These are phyloP conservation scores for Xylocopa sonorina DNA, from an alignment of 1,140 invertebrate species.

Conservation along the genomic window DNA sequence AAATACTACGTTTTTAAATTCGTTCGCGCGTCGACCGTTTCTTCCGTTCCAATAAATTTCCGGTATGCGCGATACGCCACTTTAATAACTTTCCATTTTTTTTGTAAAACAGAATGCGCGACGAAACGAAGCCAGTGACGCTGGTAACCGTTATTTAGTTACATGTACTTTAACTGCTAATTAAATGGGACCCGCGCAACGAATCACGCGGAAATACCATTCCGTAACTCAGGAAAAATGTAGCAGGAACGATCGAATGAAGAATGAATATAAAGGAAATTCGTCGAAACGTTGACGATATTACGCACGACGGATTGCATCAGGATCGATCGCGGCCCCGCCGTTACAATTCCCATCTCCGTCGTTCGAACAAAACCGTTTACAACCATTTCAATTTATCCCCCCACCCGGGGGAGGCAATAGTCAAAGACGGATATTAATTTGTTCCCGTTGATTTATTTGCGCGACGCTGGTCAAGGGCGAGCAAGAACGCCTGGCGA, in stretches of 20 bases:
- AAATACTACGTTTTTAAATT: too few species aligned
- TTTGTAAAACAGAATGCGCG: too few species aligned
- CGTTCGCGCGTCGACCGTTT: too few species aligned
- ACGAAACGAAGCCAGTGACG: too few species aligned
- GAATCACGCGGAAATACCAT: too few species aligned
- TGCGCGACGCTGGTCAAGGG: background rate
- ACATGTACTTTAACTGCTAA: too few species aligned
- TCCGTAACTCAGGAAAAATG: too few species aligned
- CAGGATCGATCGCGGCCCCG: conserved; percentile 4
- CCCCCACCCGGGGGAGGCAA: background rate
- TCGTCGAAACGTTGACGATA: background rate
- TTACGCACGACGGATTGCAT: conserved; percentile 1
- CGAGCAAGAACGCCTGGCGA: conserved; percentile 10
- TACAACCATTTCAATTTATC: conserved; percentile 31
- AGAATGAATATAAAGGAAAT: background rate
- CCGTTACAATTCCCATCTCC: conserved; percentile 20
- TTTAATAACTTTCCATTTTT: too few species aligned
- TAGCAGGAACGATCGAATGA: background rate
- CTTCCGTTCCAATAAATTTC: too few species aligned
- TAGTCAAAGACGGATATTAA: conserved; percentile 32
- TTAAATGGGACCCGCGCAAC: too few species aligned
- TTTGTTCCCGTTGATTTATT: conserved; percentile 43
- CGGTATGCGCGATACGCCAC: too few species aligned
- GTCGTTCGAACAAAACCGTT: conserved; percentile 10
- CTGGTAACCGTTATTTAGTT: too few species aligned